A percentile compares a stretch with the other conserved stretches of the same genome.
Evolutionary conservation across 2,113 vertebrate genomes (phyloP).

Genomic region (Notothenia coriiceps): DNA sequence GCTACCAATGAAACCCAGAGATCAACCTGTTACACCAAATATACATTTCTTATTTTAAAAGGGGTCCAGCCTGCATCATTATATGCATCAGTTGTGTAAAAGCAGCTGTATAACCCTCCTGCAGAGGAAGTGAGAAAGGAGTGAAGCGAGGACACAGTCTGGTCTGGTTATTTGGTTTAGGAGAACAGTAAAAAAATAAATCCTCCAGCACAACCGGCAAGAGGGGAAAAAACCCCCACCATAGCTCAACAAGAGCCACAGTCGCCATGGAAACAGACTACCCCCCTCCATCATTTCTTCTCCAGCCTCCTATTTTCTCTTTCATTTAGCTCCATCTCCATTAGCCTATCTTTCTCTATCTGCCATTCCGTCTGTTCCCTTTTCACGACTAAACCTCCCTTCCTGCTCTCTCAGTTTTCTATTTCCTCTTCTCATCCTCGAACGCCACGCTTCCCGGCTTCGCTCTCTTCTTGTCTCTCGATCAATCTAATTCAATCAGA

Average conservation of each 20-base stretch:
- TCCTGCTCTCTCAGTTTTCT: not conserved
- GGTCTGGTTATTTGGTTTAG: not conserved
- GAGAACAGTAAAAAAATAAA: conserved; percentile 28
- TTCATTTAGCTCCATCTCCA: conserved; percentile 19
- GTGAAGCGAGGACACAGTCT: not conserved
- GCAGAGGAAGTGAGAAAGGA: not conserved
- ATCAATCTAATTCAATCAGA: conserved; percentile 33
- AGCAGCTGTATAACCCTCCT: not conserved
- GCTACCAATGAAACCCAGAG: not conserved
- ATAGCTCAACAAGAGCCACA: conserved; percentile 18
- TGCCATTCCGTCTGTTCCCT: not conserved
- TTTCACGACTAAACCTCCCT: not conserved
- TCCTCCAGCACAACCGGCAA: conserved; percentile 9
- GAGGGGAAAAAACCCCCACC: not conserved
- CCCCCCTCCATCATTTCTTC: conserved; percentile 27
- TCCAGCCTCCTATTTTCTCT: conserved; percentile 44
- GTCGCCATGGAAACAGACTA: conserved; percentile 63
- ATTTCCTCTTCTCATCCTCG: conserved; percentile 1
- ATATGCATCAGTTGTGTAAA: not conserved
- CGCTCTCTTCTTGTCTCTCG: not conserved
- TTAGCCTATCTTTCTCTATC: conserved; percentile 2
- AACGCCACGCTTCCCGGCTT: not conserved
- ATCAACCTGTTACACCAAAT: not conserved
- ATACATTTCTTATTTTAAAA: not conserved
- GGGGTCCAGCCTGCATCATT: not conserved